phyloP scores from a whole-genome alignment of 2,113 vertebrate species.

The Myotis davidii region DNA sequence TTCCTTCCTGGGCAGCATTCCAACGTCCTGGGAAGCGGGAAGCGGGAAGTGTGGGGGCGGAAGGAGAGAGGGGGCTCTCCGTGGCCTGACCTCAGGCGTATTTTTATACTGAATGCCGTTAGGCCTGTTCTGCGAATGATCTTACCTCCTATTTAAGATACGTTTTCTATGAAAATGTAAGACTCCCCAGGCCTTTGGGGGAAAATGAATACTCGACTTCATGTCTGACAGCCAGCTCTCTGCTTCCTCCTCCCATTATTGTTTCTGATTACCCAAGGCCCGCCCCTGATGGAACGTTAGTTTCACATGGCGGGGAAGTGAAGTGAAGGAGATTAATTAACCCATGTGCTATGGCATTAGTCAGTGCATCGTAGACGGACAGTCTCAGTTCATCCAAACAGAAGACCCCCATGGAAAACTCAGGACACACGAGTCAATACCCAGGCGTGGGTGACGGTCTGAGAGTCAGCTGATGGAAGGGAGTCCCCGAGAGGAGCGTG shows the following conservation, averaged over 20 bases:
- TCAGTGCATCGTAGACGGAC: background rate
- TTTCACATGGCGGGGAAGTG: background rate
- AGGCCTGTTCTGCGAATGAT: constrained; percentile 21
- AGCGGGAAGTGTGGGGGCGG: background rate
- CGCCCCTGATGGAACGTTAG: background rate
- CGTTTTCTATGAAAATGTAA: constrained; percentile 51
- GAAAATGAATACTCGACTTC: background rate
- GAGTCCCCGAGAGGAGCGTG: background rate
- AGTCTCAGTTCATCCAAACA: background rate
- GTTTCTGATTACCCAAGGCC: background rate
- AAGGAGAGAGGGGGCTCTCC: background rate
- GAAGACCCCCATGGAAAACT: background rate
- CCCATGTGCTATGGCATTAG: background rate
- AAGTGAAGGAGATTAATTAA: background rate
- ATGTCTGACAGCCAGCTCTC: background rate
- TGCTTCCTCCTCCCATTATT: background rate
- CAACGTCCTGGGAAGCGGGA: constrained; percentile 56
- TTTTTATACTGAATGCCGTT: constrained; percentile 47
- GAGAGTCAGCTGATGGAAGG: background rate
- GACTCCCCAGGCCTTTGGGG: background rate
- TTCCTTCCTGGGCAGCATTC: constrained; percentile 60
- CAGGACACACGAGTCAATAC: background rate
- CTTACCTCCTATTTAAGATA: constrained; percentile 29
- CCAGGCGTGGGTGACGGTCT: background rate
- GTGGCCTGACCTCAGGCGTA: constrained; percentile 12